A percentile compares a stretch with the other conserved stretches of the same genome.
phyloP scores from a whole-genome alignment of 2,888 invertebrate species.

The Phoenoteleia sp. region DNA sequence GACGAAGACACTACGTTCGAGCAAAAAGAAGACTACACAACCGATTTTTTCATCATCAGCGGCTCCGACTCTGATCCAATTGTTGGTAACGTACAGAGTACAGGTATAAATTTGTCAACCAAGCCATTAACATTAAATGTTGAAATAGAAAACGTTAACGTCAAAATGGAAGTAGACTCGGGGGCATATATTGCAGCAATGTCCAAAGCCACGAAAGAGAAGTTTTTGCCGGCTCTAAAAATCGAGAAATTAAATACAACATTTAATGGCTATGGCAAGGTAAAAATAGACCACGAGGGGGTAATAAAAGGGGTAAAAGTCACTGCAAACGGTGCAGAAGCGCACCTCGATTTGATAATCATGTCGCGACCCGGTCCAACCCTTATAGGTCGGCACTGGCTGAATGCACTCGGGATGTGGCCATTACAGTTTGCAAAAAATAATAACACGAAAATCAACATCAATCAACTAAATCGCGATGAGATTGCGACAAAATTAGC shows the following conservation, averaged over 20 bases:
- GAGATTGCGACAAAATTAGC: slow-evolving; percentile 19
- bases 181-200: slow-evolving; percentile 69
- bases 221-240: slow-evolving; percentile 48
- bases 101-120: too few species aligned
- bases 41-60: too few species aligned
- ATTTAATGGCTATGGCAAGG: slow-evolving; percentile 65
- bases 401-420: slow-evolving; percentile 72
- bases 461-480: too few species aligned
- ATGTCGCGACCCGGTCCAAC: slow-evolving; percentile 70
- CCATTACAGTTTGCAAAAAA: not conserved
- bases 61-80: too few species aligned
- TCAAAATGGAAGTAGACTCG: slow-evolving; percentile 73
- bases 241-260: slow-evolving; percentile 23
- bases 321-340: slow-evolving; percentile 46
- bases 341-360: slow-evolving; percentile 32
- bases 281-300: slow-evolving; percentile 51
- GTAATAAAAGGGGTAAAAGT: slow-evolving; percentile 59
- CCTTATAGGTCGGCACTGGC: slow-evolving; percentile 76
- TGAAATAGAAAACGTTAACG: too few species aligned
- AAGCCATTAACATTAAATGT: too few species aligned
- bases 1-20: too few species aligned
- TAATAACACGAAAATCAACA: too few species aligned
- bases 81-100: too few species aligned
- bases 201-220: slow-evolving; percentile 51
- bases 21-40: too few species aligned